Evolutionary conservation across 2,888 invertebrate species (phyloP).

Genomic region (Caenorhabditis auriculariae): DNA sequence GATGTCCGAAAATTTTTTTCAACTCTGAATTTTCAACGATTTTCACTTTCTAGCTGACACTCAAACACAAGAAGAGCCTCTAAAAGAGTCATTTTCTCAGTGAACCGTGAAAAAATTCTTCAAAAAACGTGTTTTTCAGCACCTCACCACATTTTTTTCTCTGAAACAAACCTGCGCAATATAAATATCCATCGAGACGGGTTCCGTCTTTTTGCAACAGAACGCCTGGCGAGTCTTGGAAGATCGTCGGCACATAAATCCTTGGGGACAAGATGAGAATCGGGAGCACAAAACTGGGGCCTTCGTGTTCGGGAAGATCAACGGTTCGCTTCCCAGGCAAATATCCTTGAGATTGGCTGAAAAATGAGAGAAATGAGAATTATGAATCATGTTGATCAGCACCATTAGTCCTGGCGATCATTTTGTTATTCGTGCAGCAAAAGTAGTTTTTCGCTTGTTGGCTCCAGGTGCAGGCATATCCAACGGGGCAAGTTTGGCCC

Average conservation of each 20-base stretch:
- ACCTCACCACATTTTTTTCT: background rate
- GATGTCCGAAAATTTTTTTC: too few relatives aligned
- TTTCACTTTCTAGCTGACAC: too few relatives aligned
- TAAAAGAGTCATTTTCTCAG: too few relatives aligned
- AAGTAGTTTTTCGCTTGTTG: conserved; percentile 42
- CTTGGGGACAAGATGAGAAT: conserved; percentile 31
- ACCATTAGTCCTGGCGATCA: conserved; percentile 24
- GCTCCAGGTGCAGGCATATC: conserved; percentile 41
- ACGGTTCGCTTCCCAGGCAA: conserved; percentile 36
- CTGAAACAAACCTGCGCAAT: conserved; percentile 21
- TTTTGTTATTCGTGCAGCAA: conserved; percentile 35
- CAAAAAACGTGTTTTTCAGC: too few relatives aligned
- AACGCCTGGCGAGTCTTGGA: conserved; percentile 29
- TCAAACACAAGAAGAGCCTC: too few relatives aligned
- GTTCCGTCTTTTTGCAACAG: conserved; percentile 35
- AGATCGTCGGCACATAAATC: conserved; percentile 35
- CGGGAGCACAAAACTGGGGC: conserved; percentile 38
- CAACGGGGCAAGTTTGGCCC: conserved; percentile 43
- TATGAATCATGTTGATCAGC: background rate
- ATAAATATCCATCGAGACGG: conserved; percentile 33
- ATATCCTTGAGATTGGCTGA: conserved; percentile 26
- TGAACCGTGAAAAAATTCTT: too few relatives aligned
- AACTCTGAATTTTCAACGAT: too few relatives aligned
- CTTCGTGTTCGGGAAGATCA: conserved; percentile 37
- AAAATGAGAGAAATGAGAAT: background rate